Percentiles rank a stretch among this genome's conserved stretches.
phyloP scores from a whole-genome alignment of 1,140 invertebrate genomes.

The Eulimnadia texana region DNA sequence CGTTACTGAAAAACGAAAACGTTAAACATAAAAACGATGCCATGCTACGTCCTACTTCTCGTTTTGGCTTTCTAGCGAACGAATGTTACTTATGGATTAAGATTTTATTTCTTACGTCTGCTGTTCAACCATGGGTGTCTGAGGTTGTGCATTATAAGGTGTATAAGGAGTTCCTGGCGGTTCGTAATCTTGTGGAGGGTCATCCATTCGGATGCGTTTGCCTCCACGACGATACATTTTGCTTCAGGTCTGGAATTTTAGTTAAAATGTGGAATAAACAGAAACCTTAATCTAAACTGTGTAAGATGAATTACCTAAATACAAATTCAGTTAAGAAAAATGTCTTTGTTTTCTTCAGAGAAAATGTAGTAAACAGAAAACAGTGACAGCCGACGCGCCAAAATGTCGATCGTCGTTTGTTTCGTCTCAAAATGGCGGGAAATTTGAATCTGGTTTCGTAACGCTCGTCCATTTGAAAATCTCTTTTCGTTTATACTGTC shows the following conservation, averaged over 20 bases:
- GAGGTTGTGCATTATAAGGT: conserved; percentile 30
- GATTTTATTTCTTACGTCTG: conserved; percentile 20
- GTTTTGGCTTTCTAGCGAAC: conserved; percentile 4
- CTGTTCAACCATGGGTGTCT: conserved; percentile 34
- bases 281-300: neutral
- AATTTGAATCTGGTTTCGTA: neutral
- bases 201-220: conserved; percentile 79
- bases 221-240: conserved; percentile 65
- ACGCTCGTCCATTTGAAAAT: no score
- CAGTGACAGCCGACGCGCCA: neutral
- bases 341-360: neutral
- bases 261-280: no score
- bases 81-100: neutral
- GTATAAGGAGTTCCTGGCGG: conserved; percentile 44
- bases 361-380: neutral
- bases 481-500: no score
- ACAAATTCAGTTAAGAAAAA: neutral
- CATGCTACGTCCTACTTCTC: neutral
- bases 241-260: neutral
- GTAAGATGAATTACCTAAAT: neutral
- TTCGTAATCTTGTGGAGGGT: conserved; percentile 67
- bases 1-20: no score
- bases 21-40: neutral
- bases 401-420: neutral
- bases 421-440: neutral